Evolutionary conservation across 1,140 invertebrate genomes (phyloP), one percentile per base, ranked within the genome.

Genomic region (Lordiphosa collinella): DNA sequence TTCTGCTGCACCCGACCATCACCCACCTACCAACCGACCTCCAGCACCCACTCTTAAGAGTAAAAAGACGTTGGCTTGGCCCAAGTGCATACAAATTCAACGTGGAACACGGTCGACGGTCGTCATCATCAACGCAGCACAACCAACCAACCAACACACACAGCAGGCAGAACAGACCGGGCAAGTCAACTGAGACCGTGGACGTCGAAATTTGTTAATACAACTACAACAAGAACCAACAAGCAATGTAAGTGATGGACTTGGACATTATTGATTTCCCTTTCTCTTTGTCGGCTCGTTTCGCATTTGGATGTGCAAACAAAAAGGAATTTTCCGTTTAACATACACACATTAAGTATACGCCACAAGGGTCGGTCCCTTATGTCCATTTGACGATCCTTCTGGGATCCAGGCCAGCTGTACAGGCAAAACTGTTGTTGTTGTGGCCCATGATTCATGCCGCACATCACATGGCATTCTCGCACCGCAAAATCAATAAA

Each of bases 401-500:
- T 18, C 46, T 52, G 47, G 22, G 22, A 14, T 25, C 22, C 11
- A 4, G 13, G 16, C 13, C 41, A 49, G 64, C 65, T 68, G 65
- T 48, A 47, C 3, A 0, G 13, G 13, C 25, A 6, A 8, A 1
- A 1, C 1, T 29, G 25, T 44, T 44, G 10, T n/a, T 55, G 25
- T 13, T 55, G 14, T 34, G 16, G 18, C 31, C 50, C 31, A 43
- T 53, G 22, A 43, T 36, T 43, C 37, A 58, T 18, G 43, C 16
- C 0, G 57, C 37, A 52, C 57, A 75, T 82, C 76, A 82, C 75
- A 80, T 82, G 75, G 55, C 47, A 58, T 36, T 79, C 58, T 73
- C 65, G 68, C 52, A 71, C 71, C 54, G 61, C 55, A 82, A 80
- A 80, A 80, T 80, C 76, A 74, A 80, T 80, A 80, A 74, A 69